Percentiles rank a stretch among this genome's conserved stretches.
Conservation (phyloP, 2,888 invertebrate species). For the Xylophagus ater region DNA sequence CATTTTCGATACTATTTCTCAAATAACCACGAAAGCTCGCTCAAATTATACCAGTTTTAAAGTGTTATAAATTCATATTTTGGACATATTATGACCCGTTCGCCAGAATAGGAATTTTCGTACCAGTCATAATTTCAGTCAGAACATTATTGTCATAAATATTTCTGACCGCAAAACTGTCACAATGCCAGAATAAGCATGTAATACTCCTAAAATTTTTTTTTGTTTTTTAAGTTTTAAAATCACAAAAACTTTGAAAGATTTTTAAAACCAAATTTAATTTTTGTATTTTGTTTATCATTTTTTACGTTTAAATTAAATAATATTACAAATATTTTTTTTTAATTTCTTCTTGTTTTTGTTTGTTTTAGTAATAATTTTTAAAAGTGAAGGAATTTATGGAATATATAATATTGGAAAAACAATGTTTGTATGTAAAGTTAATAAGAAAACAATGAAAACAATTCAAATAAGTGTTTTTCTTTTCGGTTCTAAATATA, state of each 20-base stretch:
- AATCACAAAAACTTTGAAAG: slow-evolving; percentile 8
- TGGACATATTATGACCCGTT: too few relatives aligned
- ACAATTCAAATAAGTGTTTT: background rate
- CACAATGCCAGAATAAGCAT: too few relatives aligned
- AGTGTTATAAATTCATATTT: too few relatives aligned
- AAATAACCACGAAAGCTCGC: too few relatives aligned
- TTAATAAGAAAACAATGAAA: slow-evolving; percentile 1
- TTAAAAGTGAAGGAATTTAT: slow-evolving; percentile 2
- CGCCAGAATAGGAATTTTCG: too few relatives aligned
- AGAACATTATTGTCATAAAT: too few relatives aligned
- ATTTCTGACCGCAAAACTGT: too few relatives aligned
- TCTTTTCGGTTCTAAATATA: slow-evolving; percentile 1
- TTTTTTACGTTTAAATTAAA: background rate
- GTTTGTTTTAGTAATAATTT: slow-evolving; percentile 1
- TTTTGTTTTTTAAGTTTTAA: slow-evolving; percentile 10
- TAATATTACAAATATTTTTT: too few relatives aligned
- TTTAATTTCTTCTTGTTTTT: background rate
- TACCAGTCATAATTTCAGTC: too few relatives aligned
- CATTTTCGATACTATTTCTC: too few relatives aligned
- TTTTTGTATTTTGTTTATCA: slow-evolving; percentile 14
- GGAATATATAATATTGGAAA: slow-evolving; percentile 4
- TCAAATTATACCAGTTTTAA: too few relatives aligned
- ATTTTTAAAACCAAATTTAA: slow-evolving; percentile 1
- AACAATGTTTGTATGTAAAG: background rate
- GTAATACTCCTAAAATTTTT: too few relatives aligned